Percentiles rank a stretch among this genome's conserved stretches.
These are phyloP conservation scores for Tragelaphus imberbis DNA, from an alignment of 2,113 vertebrate species.

Conservation along the genomic window DNA sequence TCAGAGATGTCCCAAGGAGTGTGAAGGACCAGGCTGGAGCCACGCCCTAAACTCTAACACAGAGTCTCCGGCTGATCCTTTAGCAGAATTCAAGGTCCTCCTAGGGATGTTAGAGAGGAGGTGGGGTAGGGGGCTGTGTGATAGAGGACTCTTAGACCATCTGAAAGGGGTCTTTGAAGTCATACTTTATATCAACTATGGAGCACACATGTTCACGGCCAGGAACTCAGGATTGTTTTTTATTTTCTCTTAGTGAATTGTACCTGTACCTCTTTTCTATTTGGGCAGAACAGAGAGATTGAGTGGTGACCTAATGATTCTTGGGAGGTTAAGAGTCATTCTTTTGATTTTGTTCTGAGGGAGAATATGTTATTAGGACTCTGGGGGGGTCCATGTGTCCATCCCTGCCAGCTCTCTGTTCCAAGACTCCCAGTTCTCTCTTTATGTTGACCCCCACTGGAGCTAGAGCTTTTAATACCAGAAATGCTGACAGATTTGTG, in stretches of 20 bases:
- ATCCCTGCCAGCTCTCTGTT: not conserved
- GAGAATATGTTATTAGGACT: not conserved
- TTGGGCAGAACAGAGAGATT: not conserved
- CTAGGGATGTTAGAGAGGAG: not conserved
- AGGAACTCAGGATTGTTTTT: not conserved
- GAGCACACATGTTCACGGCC: not conserved
- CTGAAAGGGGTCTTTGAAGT: not conserved
- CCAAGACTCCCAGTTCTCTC: not conserved
- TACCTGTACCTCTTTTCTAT: not conserved
- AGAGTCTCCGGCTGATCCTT: not conserved
- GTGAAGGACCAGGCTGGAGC: not conserved
- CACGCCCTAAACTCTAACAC: not conserved
- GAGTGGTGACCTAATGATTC: not conserved
- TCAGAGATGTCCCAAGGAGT: not conserved
- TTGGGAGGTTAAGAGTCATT: not conserved
- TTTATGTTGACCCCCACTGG: not conserved
- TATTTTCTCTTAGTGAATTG: not conserved
- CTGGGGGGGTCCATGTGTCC: not conserved
- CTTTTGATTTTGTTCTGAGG: not conserved
- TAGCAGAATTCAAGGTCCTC: not conserved
- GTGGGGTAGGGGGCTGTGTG: not conserved
- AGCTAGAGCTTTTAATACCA: not conserved
- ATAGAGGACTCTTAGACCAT: not conserved
- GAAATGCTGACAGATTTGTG: not conserved
- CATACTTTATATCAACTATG: not conserved